Evolutionary conservation across 2,888 invertebrate species (phyloP), one percentile per base, ranked within the genome.

Genomic region (Aplocera efformata): DNA sequence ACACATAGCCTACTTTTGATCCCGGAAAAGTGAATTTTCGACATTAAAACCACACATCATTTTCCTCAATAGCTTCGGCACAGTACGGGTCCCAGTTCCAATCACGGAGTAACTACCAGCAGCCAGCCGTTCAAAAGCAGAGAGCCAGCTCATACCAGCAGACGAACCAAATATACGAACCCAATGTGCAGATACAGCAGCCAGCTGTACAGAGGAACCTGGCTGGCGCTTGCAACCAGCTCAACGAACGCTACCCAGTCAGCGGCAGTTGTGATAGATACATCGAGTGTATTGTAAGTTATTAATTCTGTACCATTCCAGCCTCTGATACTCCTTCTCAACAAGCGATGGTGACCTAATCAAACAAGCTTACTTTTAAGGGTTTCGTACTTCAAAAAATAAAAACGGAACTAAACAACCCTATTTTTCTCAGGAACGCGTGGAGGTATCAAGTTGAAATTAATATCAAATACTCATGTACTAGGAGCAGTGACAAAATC

Each of bases 211-310:
- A 2, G 49, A 59, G 20, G 58, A 58, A 10, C 21, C 34, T 33
- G 1, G 63, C 60, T 1, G 76, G 79, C 0, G 51, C 64, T 1
- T 94, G 95, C 67, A 90, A 90, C 0, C 92, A 94, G 61, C 90
- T 89, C 31, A 93, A 93, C 61, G 94, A 93, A 32, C 89, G 94
- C 6, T 93, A 90, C 56, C 89, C 94, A 0, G 89, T 92, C 0
- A 69, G 91, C 0, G 91, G 90, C 6, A 93, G 94, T 65, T 95
- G 95, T 62, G 95, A 95, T 63, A 91, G 90, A 58, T 94, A 94
- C 63, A 81, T 92, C 40, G 93, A 94, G 66, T 94, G 94, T 67
- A 75, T 86, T 48, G 90, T 88, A 66, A 89, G 82, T 71, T 17
- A 50, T 33, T 7, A 1, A 23, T 24, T 24, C 25, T 22, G 22